phyloP scores from a whole-genome alignment of 2,888 invertebrate genomes.

The Labia minor region DNA sequence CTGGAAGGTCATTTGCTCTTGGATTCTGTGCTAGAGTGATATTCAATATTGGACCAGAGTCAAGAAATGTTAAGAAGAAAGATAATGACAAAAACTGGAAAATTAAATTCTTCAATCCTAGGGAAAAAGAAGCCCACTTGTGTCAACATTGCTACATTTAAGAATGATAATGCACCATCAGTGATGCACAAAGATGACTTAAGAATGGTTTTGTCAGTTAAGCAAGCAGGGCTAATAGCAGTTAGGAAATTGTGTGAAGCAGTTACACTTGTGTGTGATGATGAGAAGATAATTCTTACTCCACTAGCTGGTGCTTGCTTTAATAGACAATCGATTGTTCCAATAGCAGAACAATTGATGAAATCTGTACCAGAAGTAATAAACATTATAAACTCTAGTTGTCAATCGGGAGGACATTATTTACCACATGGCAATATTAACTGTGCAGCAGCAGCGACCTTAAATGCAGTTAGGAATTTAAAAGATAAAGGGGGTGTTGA shows the following conservation, averaged over 20 bases:
- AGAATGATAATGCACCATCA: neutral
- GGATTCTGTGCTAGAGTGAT: neutral
- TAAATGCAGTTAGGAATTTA: neutral
- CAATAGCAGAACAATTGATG: neutral
- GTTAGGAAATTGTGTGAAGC: neutral
- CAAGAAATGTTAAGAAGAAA: neutral
- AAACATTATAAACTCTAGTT: neutral
- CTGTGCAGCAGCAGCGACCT: neutral
- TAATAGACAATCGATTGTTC: neutral
- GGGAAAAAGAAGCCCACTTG: neutral
- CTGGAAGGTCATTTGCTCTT: neutral
- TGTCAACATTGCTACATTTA: neutral
- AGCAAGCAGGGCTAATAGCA: neutral
- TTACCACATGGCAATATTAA: neutral
- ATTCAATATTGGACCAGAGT: neutral
- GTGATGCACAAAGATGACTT: neutral
- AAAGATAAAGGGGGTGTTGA: constrained; percentile 18
- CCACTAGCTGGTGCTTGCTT: neutral
- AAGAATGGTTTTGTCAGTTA: neutral
- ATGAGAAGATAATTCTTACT: neutral
- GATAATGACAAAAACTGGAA: neutral
- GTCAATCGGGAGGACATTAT: neutral
- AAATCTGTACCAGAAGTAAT: neutral
- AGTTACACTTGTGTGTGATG: neutral
- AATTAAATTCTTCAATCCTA: neutral